Evolutionary conservation across 2,113 vertebrate genomes (phyloP).

Genomic region (Oreotrochilus melanogaster): DNA sequence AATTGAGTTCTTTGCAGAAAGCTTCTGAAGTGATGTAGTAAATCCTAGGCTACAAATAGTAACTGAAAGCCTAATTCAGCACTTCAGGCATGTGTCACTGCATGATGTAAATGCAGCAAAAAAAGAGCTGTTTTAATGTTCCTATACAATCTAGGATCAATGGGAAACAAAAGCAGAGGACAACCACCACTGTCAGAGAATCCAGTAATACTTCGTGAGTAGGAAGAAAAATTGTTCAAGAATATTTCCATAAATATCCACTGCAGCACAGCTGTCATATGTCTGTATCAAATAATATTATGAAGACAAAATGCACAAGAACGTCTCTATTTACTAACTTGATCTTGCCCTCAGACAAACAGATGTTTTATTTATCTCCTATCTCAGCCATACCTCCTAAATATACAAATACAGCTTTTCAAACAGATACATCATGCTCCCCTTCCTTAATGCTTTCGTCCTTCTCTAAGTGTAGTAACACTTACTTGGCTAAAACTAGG

Average conservation of each 20-base stretch:
- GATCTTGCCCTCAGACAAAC: neutral
- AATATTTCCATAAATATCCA: neutral
- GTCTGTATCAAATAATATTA: neutral
- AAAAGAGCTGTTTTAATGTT: constrained; percentile 6
- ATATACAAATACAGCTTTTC: neutral
- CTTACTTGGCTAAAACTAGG: neutral
- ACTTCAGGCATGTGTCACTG: neutral
- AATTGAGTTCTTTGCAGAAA: neutral
- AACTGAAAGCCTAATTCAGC: neutral
- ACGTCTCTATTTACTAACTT: neutral
- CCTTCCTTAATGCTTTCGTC: neutral
- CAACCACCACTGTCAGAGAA: constrained; percentile 31
- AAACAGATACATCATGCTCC: neutral
- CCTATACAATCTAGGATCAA: neutral
- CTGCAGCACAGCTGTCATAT: neutral
- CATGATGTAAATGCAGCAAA: neutral
- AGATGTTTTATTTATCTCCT: neutral
- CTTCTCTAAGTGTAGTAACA: neutral
- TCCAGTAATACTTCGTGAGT: neutral
- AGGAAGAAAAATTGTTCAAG: neutral
- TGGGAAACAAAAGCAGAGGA: neutral
- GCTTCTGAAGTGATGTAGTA: neutral
- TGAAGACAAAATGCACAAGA: neutral
- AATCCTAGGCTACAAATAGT: neutral
- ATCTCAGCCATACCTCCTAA: neutral